Conservation (phyloP, 2,113 vertebrate genomes). For the Solea senegalensis region DNA sequence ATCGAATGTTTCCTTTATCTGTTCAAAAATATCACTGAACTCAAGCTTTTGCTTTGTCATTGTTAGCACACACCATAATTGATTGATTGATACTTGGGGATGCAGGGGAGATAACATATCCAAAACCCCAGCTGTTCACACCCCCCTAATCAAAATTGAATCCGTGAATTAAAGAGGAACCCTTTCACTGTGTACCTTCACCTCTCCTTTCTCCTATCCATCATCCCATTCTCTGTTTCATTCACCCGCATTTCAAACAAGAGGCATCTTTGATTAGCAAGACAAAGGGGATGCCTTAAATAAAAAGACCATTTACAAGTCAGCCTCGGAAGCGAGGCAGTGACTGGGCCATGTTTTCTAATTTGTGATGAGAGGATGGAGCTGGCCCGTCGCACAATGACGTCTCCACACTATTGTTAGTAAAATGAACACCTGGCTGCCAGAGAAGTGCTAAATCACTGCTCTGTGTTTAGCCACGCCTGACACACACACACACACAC, state of each 20-base stretch:
- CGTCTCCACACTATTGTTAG: slow-evolving; percentile 80
- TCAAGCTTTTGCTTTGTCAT: slow-evolving; percentile 15
- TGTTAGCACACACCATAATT: slow-evolving; percentile 7
- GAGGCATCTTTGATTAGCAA: slow-evolving; percentile 76
- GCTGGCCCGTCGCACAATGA: slow-evolving; percentile 65
- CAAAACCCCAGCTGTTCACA: slow-evolving; percentile 32
- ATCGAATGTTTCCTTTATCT: slow-evolving; percentile 29
- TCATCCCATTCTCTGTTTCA: slow-evolving; percentile 63
- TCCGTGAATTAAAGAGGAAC: slow-evolving; percentile 69
- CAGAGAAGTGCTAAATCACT: slow-evolving; percentile 77
- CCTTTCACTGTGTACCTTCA: slow-evolving; percentile 45
- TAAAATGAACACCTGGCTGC: slow-evolving; percentile 85
- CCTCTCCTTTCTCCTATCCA: slow-evolving; percentile 61
- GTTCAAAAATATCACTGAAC: slow-evolving; percentile 21
- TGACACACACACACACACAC: slow-evolving; percentile 15
- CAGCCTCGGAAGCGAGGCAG: slow-evolving; percentile 64
- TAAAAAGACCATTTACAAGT: slow-evolving; percentile 84
- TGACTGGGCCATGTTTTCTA: slow-evolving; percentile 56
- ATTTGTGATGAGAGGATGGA: slow-evolving; percentile 71
- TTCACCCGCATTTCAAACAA: slow-evolving; percentile 76
- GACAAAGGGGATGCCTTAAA: slow-evolving; percentile 81
- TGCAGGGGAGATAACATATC: slow-evolving; percentile 12
- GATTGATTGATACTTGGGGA: neutral
- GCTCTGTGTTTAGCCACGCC: slow-evolving; percentile 63
- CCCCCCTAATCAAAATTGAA: slow-evolving; percentile 46